These are phyloP conservation scores for Eudasyphora cyanicolor DNA, from an alignment of 2,888 invertebrate species.

Conservation along the genomic window DNA sequence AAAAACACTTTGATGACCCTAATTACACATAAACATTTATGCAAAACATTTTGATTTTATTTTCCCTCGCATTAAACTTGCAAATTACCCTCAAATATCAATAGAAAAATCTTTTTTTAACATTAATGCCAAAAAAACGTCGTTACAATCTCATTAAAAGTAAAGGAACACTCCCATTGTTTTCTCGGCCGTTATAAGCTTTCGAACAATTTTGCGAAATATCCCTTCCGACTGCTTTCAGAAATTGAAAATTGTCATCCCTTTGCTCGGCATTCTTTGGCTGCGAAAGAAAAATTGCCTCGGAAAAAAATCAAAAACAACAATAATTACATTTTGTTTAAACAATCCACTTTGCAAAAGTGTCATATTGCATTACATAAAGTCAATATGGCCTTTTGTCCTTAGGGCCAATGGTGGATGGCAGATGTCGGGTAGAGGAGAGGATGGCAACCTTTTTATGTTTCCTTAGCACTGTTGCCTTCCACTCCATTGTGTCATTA, in stretches of 20 bases:
- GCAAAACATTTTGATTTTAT: neutral
- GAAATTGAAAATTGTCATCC: neutral
- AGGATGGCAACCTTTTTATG: neutral
- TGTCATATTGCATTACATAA: conserved; percentile 52
- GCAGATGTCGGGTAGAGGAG: too few species aligned
- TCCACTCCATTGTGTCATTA: neutral
- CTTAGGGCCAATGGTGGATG: neutral
- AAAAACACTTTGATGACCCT: neutral
- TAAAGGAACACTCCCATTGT: neutral
- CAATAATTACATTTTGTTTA: conserved; percentile 22
- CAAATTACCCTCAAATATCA: too few species aligned
- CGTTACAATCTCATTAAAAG: neutral
- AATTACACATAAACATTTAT: neutral
- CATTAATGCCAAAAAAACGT: neutral
- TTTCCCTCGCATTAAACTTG: neutral
- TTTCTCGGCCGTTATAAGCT: neutral
- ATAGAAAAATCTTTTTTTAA: too few species aligned
- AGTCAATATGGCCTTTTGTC: conserved; percentile 31
- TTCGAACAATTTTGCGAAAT: neutral
- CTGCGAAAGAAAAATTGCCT: too few species aligned
- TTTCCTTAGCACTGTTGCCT: neutral
- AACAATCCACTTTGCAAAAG: conserved; percentile 41
- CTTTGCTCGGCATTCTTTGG: too few species aligned
- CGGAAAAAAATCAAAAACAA: neutral
- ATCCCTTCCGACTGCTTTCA: neutral